Percentiles rank a stretch among this genome's conserved stretches.
Conservation (phyloP, 2,113 vertebrate species). For the Clarias gariepinus region DNA sequence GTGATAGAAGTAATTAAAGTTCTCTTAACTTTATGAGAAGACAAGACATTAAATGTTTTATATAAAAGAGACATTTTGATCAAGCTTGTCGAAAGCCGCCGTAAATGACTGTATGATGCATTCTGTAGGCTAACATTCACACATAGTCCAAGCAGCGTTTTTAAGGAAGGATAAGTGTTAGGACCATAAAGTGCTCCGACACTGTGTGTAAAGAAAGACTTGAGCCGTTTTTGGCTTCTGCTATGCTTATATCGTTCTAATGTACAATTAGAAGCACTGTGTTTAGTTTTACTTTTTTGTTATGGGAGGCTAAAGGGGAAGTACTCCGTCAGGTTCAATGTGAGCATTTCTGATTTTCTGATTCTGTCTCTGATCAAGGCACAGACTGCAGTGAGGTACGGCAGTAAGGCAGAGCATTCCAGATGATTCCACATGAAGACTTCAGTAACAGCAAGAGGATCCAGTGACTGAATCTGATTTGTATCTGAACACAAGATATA, state of each 20-base stretch:
- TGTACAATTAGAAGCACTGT: neutral
- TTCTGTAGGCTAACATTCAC: neutral
- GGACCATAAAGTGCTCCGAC: slow-evolving; percentile 6
- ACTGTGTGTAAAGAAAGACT: slow-evolving; percentile 30
- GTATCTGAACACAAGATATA: slow-evolving; percentile 70
- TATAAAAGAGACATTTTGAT: neutral
- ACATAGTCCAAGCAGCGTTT: neutral
- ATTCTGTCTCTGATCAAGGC: slow-evolving; percentile 65
- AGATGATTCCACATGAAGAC: slow-evolving; percentile 98
- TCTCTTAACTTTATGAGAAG: neutral
- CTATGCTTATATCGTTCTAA: neutral
- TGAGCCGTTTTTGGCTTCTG: neutral
- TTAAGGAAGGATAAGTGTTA: neutral
- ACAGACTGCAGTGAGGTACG: slow-evolving; percentile 57
- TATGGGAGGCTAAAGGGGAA: neutral
- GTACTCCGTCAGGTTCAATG: neutral
- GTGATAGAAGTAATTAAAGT: neutral
- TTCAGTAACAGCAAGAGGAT: slow-evolving; percentile 82
- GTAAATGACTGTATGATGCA: neutral
- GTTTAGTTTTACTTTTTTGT: neutral
- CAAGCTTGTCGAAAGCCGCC: neutral
- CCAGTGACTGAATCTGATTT: slow-evolving; percentile 79
- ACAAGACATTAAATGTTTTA: neutral
- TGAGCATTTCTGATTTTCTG: neutral
- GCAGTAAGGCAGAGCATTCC: slow-evolving; percentile 69